These are phyloP conservation scores for Rapana venosa DNA, from an alignment of 2,888 invertebrate genomes.

Conservation along the genomic window DNA sequence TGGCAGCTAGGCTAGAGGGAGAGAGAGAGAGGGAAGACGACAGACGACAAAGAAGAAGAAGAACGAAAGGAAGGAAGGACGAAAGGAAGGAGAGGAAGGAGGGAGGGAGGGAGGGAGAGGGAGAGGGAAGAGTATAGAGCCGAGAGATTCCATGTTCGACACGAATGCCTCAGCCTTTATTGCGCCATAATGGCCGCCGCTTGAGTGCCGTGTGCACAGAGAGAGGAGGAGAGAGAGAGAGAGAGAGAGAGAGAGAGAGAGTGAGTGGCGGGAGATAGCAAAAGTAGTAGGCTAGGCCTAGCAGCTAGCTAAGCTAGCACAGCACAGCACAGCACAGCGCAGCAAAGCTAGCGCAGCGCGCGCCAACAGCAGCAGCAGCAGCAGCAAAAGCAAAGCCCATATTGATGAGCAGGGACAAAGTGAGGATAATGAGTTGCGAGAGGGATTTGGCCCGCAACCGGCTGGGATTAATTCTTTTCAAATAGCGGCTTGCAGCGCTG, in stretches of 20 bases:
- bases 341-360: too few relatives aligned
- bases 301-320: too few relatives aligned
- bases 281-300: too few relatives aligned
- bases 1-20: neutral
- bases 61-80: too few relatives aligned
- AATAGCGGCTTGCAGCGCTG: slow-evolving; percentile 43
- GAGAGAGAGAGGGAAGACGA: neutral
- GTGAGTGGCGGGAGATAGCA: too few relatives aligned
- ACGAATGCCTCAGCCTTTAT: slow-evolving; percentile 40
- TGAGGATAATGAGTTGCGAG: slow-evolving; percentile 47
- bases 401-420: slow-evolving; percentile 48
- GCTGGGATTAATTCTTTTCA: slow-evolving; percentile 49
- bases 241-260: too few relatives aligned
- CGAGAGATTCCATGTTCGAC: slow-evolving; percentile 39
- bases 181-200: slow-evolving; percentile 44
- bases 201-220: slow-evolving; percentile 27
- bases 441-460: slow-evolving; percentile 43
- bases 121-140: slow-evolving; percentile 31
- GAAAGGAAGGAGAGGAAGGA: slow-evolving; percentile 13
- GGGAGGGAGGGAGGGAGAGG: neutral
- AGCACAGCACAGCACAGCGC: too few relatives aligned
- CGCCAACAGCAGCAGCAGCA: neutral
- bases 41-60: too few relatives aligned
- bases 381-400: slow-evolving; percentile 32
- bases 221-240: too few relatives aligned